Evolutionary conservation across 2,888 invertebrate species (phyloP).

Genomic region (Patella pellucida): DNA sequence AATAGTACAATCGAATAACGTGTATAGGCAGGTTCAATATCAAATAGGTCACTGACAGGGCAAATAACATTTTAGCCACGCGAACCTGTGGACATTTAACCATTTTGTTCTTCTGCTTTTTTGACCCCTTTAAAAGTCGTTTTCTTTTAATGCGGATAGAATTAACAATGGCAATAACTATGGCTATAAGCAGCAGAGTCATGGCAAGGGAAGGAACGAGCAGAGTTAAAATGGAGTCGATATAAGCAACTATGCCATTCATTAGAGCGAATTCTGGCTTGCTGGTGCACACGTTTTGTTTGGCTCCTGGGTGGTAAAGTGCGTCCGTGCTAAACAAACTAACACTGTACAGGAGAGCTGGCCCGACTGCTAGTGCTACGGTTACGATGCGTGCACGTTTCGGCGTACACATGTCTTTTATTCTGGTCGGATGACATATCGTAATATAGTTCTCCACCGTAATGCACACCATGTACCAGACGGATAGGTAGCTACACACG

Average conservation of each 20-base stretch:
- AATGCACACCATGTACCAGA: conserved; percentile 48
- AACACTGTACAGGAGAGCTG: conserved; percentile 28
- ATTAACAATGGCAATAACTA: conserved; percentile 32
- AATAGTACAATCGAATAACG: conserved; percentile 37
- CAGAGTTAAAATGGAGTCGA: conserved; percentile 37
- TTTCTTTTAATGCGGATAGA: conserved; percentile 5
- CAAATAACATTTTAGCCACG: conserved; percentile 42
- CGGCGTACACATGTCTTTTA: conserved; percentile 37
- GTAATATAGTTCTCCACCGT: conserved; percentile 46
- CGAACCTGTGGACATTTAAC: conserved; percentile 34
- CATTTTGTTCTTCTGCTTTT: conserved; percentile 12
- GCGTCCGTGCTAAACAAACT: conserved; percentile 25
- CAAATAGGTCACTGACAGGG: conserved; percentile 36
- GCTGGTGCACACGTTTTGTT: conserved; percentile 14
- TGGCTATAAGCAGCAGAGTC: conserved; percentile 30
- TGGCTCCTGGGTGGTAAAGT: conserved; percentile 3
- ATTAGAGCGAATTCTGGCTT: conserved; percentile 16
- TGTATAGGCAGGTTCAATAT: conserved; percentile 43
- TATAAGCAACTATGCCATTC: conserved; percentile 29
- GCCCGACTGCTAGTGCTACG: conserved; percentile 18
- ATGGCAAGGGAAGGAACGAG: conserved; percentile 36
- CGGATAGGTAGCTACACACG: conserved; percentile 43
- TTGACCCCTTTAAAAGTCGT: conserved; percentile 11
- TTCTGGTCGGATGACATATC: conserved; percentile 38
- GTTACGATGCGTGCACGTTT: conserved; percentile 32